Evolutionary conservation across 2,113 vertebrate species (phyloP).

Genomic region (Campylomormyrus numenius): DNA sequence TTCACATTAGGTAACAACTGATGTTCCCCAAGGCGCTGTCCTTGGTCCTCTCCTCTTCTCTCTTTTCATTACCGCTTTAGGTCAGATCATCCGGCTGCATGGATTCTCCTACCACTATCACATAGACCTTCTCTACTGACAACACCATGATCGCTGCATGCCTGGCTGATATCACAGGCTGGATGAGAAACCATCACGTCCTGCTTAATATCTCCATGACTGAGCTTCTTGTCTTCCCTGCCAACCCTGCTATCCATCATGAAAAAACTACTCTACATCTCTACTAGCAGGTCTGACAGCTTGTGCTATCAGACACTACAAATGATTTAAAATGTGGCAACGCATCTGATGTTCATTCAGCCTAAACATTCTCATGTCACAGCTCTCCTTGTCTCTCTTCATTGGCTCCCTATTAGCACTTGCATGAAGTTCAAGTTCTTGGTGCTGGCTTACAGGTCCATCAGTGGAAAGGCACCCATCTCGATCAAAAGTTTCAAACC

Average conservation of each 20-base stretch:
- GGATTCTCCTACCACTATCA: not conserved
- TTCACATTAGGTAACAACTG: not conserved
- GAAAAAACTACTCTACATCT: not conserved
- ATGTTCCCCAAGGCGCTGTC: not conserved
- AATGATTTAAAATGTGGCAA: not conserved
- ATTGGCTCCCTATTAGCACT: not conserved
- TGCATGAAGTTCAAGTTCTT: not conserved
- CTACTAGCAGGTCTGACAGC: not conserved
- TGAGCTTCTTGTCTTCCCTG: not conserved
- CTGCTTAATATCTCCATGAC: not conserved
- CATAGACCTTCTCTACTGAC: not conserved
- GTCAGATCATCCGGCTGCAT: not conserved
- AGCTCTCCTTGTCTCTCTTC: not conserved
- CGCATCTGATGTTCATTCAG: not conserved
- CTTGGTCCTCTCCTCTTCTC: not conserved
- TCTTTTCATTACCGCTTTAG: not conserved
- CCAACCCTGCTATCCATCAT: not conserved
- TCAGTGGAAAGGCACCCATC: not conserved
- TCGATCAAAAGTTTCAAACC: not conserved
- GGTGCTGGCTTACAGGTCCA: not conserved
- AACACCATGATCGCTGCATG: not conserved
- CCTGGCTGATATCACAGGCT: too few relatives aligned
- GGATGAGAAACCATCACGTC: too few relatives aligned
- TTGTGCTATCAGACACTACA: not conserved
- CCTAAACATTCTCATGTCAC: not conserved